A percentile compares a stretch with the other conserved stretches of the same genome.
Evolutionary conservation across 2,888 invertebrate genomes (phyloP).

Genomic region (Heteromyza rotundicornis): DNA sequence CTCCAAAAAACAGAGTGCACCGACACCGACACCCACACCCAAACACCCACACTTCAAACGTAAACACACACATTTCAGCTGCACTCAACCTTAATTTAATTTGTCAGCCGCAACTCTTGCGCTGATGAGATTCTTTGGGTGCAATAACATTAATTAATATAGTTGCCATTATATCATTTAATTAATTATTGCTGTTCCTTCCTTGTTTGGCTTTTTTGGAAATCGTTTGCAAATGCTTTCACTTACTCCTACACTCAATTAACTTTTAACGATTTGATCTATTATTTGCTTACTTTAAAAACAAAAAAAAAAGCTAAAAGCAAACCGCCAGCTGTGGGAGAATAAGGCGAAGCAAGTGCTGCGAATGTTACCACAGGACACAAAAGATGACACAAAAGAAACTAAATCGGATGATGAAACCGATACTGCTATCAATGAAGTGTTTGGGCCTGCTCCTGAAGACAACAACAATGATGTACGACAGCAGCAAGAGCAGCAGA

Average conservation of each 20-base stretch:
- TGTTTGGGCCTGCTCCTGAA: slow-evolving; percentile 26
- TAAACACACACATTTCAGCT: too few species aligned
- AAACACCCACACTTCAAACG: too few species aligned
- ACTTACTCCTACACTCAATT: slow-evolving; percentile 15
- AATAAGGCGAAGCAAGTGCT: slow-evolving; percentile 62
- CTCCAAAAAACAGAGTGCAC: too few species aligned
- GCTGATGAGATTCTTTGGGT: too few species aligned
- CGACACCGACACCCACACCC: too few species aligned
- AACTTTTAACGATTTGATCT: slow-evolving; percentile 22
- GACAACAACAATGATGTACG: slow-evolving; percentile 31
- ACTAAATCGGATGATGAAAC: slow-evolving; percentile 49
- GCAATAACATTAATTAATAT: too few species aligned
- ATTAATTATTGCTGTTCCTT: neutral
- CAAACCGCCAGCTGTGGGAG: slow-evolving; percentile 62
- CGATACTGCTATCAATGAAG: slow-evolving; percentile 38
- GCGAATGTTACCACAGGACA: slow-evolving; percentile 45
- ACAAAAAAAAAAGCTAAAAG: slow-evolving; percentile 53
- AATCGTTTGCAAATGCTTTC: neutral
- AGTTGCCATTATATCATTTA: too few species aligned
- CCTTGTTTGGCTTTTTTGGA: slow-evolving; percentile 7
- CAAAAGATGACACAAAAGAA: slow-evolving; percentile 40
- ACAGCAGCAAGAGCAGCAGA: slow-evolving; percentile 31
- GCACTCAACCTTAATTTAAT: too few species aligned
- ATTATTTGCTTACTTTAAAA: too few species aligned
- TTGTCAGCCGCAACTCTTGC: too few species aligned